A percentile compares a stretch with the other conserved stretches of the same genome.
These are phyloP conservation scores for Tenthredo livida DNA, from an alignment of 2,888 invertebrate genomes.

Conservation along the genomic window DNA sequence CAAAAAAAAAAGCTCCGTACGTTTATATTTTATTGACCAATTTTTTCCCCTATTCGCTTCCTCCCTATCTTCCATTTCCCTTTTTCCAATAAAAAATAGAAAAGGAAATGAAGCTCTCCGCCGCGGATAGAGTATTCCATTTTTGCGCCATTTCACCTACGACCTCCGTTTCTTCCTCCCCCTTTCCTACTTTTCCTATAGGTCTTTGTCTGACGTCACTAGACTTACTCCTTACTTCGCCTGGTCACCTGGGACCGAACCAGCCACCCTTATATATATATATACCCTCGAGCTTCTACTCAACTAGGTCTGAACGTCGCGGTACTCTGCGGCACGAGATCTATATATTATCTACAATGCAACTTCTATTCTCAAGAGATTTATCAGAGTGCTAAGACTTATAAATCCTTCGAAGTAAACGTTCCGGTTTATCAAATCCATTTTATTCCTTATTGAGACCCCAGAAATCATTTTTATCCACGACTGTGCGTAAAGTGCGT, in stretches of 20 bases:
- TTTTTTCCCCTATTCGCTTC: background rate
- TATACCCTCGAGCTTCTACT: background rate
- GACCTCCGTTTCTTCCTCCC: background rate
- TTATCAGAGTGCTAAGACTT: background rate
- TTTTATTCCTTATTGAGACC: no score
- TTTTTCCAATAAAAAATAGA: background rate
- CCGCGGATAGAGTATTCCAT: background rate
- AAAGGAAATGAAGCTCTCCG: background rate
- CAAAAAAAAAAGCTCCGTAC: background rate
- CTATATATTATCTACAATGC: slow-evolving; percentile 36
- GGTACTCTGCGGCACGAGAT: slow-evolving; percentile 30
- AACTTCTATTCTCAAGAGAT: background rate
- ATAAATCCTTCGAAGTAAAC: background rate
- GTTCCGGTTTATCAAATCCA: background rate
- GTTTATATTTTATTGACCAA: background rate
- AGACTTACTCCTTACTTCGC: background rate
- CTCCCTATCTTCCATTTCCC: background rate
- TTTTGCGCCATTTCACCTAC: background rate
- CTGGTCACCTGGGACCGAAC: slow-evolving; percentile 3
- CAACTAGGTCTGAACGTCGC: slow-evolving; percentile 6
- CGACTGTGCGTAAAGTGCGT: no score
- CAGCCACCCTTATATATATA: background rate
- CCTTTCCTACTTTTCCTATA: background rate
- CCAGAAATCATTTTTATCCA: no score
- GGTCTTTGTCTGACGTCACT: slow-evolving; percentile 38